Conservation (phyloP, 2,113 vertebrate species). For the Mystacornis crossleyi region DNA sequence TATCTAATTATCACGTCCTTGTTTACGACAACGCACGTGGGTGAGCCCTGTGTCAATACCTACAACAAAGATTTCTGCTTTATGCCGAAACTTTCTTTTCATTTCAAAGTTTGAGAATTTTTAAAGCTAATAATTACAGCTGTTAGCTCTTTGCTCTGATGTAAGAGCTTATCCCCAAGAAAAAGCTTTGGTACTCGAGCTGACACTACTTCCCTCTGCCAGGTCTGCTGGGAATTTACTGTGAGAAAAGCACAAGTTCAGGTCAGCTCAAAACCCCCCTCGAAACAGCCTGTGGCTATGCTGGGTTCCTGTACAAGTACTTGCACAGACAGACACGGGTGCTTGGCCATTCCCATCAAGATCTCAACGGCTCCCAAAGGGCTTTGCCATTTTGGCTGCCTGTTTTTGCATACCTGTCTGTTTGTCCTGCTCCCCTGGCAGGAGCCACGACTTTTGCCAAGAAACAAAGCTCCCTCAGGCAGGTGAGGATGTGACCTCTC, state of each 20-base stretch:
- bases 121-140: slow-evolving; percentile 14
- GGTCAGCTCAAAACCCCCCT: fast-evolving
- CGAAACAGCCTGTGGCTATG: fast-evolving
- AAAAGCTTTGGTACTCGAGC: not conserved
- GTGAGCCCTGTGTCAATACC: slow-evolving; percentile 2
- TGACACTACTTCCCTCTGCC: not conserved
- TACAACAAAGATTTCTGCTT: not conserved
- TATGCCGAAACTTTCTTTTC: not conserved
- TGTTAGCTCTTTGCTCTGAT: not conserved
- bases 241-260: not conserved
- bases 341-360: not conserved
- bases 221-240: not conserved
- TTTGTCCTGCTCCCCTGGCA: not conserved
- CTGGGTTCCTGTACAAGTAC: fast-evolving
- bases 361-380: not conserved
- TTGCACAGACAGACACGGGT: fast-evolving
- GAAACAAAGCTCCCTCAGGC: not conserved
- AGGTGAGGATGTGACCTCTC: not conserved
- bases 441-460: not conserved
- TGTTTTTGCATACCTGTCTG: fast-evolving
- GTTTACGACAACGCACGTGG: not conserved
- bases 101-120: not conserved
- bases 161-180: not conserved
- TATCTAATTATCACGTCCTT: slow-evolving; percentile 71
- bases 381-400: not conserved